Evolutionary conservation across 2,797 vertebrate species (phyloP).

Genomic region (Melopsittacus undulatus): DNA sequence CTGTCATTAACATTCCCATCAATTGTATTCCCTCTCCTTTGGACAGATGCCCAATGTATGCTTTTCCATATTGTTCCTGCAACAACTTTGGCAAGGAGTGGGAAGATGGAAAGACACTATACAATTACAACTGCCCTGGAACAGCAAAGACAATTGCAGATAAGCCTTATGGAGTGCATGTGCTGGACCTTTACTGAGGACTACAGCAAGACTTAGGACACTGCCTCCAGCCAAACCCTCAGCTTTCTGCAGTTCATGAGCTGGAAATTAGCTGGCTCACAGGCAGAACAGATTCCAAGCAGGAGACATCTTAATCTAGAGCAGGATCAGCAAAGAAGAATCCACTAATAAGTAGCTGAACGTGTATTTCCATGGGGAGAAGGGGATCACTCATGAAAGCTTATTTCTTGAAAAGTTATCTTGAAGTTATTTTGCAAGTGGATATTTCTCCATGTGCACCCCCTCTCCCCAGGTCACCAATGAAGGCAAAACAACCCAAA

Average conservation of each 20-base stretch:
- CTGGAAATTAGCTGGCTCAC: not conserved
- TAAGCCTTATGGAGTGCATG: not conserved
- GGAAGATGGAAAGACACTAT: not conserved
- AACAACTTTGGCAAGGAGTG: not conserved
- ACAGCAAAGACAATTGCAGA: not conserved
- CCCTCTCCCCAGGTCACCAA: not conserved
- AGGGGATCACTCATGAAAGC: not conserved
- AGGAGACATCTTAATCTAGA: not conserved
- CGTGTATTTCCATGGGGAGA: not conserved
- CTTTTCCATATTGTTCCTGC: not conserved
- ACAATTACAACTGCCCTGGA: fast-evolving
- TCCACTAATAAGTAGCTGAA: not conserved
- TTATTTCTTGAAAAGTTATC: not conserved
- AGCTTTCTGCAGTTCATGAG: not conserved
- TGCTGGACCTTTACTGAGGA: not conserved
- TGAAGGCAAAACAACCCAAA: not conserved
- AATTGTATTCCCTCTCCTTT: not conserved
- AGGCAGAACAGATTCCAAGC: not conserved
- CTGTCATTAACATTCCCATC: not conserved
- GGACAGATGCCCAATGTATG: not conserved
- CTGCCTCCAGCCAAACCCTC: not conserved
- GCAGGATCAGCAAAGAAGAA: not conserved
- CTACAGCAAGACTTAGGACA: not conserved
- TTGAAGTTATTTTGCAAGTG: not conserved
- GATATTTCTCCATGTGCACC: not conserved